phyloP scores from a whole-genome alignment of 2,113 vertebrate genomes.

The Trochalopteron elliotii region DNA sequence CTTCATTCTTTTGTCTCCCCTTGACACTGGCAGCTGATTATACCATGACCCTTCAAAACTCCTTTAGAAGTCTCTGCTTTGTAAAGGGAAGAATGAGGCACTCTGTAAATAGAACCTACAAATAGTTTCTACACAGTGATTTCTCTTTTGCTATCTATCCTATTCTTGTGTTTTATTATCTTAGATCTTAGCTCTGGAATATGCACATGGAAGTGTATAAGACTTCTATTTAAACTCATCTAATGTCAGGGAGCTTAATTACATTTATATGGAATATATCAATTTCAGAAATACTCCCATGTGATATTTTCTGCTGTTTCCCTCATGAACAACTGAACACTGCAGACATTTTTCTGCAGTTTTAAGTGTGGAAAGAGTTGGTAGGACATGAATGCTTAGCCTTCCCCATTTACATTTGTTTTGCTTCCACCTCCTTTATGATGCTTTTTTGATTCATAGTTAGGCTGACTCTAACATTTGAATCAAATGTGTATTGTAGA shows the following conservation, averaged over 20 bases:
- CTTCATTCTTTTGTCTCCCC: not conserved
- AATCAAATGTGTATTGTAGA: not conserved
- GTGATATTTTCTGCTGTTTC: not conserved
- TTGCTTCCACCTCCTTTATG: not conserved
- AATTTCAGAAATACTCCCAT: not conserved
- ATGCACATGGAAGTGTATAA: not conserved
- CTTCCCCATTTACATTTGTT: not conserved
- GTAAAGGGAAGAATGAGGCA: not conserved
- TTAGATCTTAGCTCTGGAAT: not conserved
- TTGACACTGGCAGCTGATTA: constrained; percentile 26
- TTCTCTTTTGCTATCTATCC: not conserved
- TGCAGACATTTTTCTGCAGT: not conserved
- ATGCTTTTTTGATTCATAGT: not conserved
- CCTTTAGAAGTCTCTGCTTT: constrained; percentile 28
- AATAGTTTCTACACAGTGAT: not conserved
- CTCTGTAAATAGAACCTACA: constrained; percentile 1
- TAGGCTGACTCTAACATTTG: not conserved
- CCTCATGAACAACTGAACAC: not conserved
- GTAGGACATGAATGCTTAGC: not conserved
- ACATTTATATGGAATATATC: not conserved
- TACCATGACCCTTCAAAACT: constrained; percentile 14
- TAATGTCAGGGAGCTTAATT: not conserved
- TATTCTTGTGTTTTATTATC: not conserved
- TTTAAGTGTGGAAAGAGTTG: not conserved
- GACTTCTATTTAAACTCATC: not conserved